Base-by-base conservation (phyloP, 2,113 vertebrate genomes). In the Phalacrocorax brasilianus region DNA sequence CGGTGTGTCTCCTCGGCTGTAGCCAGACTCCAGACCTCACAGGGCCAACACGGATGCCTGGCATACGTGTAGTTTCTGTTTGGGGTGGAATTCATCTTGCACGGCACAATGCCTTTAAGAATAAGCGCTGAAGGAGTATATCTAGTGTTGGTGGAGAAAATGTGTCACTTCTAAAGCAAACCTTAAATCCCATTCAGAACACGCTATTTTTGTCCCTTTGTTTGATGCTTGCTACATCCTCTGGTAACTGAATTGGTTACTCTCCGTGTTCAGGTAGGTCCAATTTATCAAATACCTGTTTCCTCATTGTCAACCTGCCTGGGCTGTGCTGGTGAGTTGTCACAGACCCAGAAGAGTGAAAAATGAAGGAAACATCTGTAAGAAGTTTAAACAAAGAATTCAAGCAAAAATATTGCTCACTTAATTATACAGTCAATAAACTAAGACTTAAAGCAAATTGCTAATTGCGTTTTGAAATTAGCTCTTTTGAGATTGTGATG, bases 351-450 rank as follows among this genome's bases (percentile, higher is more conserved):
- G 45, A 49, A 27, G 52, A 62, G 45, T 18, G 58, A 33, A 24
- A 71, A 74, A 40, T 1, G 5, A 73, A 35, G 33, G 44, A 23
- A 77, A 47, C 15, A 9, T 23, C 52, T 63, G 23, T 17, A 32
- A 67, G 42, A 66, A 71, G 68, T 33, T 35, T 8, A 49, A 78
- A 24, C 9, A 26, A 27, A 44, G 14, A 28, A 53, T 58, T 67
- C 11, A 12, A 11, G 47, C 0, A 4, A 17, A 92, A 70, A 27
- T 3, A 38, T 1, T 4, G 6, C 13, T 55, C 8, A 3, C 28
- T 91, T 62, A 45, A 23, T 35, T 13, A 55, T 11, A 22, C 1
- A 1, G 20, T 50, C 40, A 19, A 0, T 56, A 72, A 77, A 56
- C 24, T 5, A 20, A 42, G 44, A 44, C 17, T 18, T 27, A 30